These are phyloP conservation scores for Solea solea DNA, from an alignment of 2,113 vertebrate genomes.

Conservation along the genomic window DNA sequence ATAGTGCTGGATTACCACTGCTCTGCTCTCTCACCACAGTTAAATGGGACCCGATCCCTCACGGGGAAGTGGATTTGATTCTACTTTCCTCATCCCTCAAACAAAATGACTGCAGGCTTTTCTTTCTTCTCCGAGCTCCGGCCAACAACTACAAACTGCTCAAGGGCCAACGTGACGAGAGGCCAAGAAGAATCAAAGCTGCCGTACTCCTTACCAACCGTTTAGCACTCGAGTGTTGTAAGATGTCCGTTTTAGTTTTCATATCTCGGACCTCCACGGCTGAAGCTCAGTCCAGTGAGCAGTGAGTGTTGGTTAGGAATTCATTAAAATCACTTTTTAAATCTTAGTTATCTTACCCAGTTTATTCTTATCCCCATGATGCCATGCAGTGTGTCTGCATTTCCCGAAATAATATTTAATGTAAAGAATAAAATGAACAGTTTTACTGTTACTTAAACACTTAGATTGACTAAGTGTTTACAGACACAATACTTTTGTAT, in stretches of 20 bases:
- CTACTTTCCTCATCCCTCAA: constrained; percentile 11
- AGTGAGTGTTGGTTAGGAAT: no score
- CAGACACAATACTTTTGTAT: no score
- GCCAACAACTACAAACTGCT: constrained; percentile 15
- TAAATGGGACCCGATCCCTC: background rate
- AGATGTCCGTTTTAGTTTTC: background rate
- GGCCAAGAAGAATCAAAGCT: background rate
- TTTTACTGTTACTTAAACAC: no score
- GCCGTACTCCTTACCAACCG: background rate
- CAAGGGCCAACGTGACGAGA: background rate
- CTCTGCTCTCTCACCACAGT: background rate
- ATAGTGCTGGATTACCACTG: background rate
- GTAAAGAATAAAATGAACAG: no score
- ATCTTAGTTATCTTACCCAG: no score
- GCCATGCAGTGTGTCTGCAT: no score
- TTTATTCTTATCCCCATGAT: no score
- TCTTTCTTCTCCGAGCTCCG: background rate
- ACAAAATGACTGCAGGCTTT: constrained; percentile 14
- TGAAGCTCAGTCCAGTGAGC: background rate
- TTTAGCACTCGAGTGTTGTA: background rate
- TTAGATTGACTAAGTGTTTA: no score
- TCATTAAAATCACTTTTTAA: no score
- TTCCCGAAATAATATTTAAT: no score
- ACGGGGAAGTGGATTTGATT: background rate
- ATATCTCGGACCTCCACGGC: background rate